phyloP scores from a whole-genome alignment of 2,113 vertebrate species.

The Pan paniscus region DNA sequence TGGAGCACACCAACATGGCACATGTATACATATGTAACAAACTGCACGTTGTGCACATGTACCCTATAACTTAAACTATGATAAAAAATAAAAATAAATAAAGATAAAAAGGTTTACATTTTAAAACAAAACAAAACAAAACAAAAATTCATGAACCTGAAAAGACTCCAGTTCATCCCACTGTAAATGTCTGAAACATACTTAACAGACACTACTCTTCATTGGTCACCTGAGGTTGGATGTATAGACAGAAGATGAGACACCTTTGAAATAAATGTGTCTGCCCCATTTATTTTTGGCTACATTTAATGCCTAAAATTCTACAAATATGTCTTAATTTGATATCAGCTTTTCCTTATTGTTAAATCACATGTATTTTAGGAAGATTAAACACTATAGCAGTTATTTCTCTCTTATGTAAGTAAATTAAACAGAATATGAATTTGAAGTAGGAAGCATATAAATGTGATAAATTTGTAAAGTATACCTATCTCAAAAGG shows the following conservation, averaged over 20 bases:
- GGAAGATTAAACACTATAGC: neutral
- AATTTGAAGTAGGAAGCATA: neutral
- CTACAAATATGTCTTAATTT: neutral
- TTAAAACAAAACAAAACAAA: no score
- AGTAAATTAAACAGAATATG: neutral
- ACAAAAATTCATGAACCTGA: neutral
- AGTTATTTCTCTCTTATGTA: neutral
- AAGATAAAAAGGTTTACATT: no score
- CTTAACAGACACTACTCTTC: neutral
- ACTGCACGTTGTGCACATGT: no score
- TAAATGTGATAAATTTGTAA: neutral
- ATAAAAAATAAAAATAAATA: no score
- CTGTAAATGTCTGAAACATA: neutral
- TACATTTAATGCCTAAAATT: neutral
- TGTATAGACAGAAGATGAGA: neutral
- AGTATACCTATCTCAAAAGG: neutral
- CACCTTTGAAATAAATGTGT: neutral
- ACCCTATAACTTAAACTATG: no score
- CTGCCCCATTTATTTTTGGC: neutral
- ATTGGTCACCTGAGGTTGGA: neutral
- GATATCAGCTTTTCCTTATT: neutral
- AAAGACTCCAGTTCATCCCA: accelerated
- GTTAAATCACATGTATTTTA: neutral
- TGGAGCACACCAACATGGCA: no score
- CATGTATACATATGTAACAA: no score